Conservation (phyloP, 1,140 invertebrate species). For the Trichonephila clavata region DNA sequence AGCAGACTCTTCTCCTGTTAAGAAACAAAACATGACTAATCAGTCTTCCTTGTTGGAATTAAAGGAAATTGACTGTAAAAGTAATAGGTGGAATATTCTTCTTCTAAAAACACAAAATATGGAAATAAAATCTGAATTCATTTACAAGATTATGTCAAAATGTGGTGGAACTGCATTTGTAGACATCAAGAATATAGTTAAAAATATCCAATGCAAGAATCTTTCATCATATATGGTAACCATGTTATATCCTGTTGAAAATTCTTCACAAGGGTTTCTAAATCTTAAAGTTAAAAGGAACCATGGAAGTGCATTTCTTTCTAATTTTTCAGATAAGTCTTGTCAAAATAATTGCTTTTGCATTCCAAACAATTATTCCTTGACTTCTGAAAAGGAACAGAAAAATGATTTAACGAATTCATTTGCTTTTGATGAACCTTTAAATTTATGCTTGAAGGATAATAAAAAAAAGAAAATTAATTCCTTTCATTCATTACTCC, state of each 20-base stretch:
- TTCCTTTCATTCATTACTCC: no score
- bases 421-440: not conserved
- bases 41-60: not conserved
- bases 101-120: not conserved
- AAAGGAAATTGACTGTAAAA: not conserved
- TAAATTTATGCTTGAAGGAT: not conserved
- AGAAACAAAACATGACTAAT: not conserved
- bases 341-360: not conserved
- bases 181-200: not conserved
- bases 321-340: no score
- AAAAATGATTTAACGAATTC: no score
- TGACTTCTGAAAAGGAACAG: not conserved
- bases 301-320: no score
- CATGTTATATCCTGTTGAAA: not conserved
- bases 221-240: not conserved
- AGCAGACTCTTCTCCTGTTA: not conserved
- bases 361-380: not conserved
- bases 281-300: no score
- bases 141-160: not conserved
- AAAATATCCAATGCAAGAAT: not conserved
- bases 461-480: not conserved
- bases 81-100: not conserved
- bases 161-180: not conserved
- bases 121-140: not conserved
- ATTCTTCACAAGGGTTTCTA: not conserved